Base-by-base conservation (phyloP, 2,888 invertebrate genomes). In the Linnaemya vulpina region DNA sequence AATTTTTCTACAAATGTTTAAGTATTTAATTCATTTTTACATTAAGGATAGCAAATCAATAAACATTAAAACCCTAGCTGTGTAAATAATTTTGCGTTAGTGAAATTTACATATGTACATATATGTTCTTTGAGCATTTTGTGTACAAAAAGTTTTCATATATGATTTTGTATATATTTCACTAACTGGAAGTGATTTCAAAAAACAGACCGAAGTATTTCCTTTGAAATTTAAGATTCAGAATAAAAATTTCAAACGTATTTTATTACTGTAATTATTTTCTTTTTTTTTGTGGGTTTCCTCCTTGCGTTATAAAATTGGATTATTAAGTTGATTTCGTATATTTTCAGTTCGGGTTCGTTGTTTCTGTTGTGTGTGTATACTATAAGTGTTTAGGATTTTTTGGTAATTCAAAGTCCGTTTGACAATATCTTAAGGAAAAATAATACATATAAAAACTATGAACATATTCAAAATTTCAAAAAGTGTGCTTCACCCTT, bases 261-360 rank as follows among this genome's bases (percentile, higher is more conserved):
- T 58, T 7, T 38, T 7, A 7, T 15, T 62, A 1, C 20, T 35
- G 20, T n/a, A 62, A 38, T 35, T 49, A 60, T 3, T 49, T 73
- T 73, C 46, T 49, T 46, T 73, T 62, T 49, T 49, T n/a, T 22
- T 60, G 4, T 3, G 10, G 10, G 15, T 46, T 46, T 58, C 10
- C 17, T 25, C 10, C 13, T 60, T 15, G 46, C 22, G 49, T 62
- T 15, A 49, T 62, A 49, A 49, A 13, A 10, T 11, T 25, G 2
- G 1, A 1, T 17, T 20, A 13, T 35, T n/a, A n/a, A 30, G 20
- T 62, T 35, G 15, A 15, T 4, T 15, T 35, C 1, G 9, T 35
- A 20, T 49, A 0, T n/a, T 49, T 49, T 49, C n/a, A 62, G 60
- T 49, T 49, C 20, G n/a, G 7, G n/a, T 73, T 60, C 49, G 73